These are phyloP conservation scores for Spilarctia lutea DNA, from an alignment of 2,888 invertebrate genomes.

Conservation along the genomic window DNA sequence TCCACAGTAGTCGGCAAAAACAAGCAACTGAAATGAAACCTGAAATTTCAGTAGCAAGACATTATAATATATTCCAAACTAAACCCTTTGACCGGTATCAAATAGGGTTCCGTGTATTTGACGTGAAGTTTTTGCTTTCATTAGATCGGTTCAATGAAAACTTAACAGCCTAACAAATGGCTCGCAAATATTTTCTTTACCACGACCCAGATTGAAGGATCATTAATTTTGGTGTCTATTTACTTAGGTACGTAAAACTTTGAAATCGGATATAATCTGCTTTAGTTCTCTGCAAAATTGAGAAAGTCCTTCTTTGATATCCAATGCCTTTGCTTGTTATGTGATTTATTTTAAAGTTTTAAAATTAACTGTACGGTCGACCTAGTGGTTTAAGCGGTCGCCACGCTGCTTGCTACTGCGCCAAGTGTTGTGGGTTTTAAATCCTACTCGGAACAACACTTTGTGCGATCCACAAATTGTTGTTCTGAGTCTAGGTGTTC, in stretches of 20 bases:
- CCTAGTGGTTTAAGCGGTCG: no score
- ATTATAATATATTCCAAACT: not conserved
- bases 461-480: no score
- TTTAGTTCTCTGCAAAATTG: not conserved
- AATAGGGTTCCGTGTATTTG: conserved; percentile 32
- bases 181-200: conserved; percentile 16
- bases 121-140: conserved; percentile 40
- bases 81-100: conserved; percentile 30
- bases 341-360: not conserved
- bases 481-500: no score
- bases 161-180: conserved; percentile 21
- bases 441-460: no score
- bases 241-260: not conserved
- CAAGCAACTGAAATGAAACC: not conserved
- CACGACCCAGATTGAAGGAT: not conserved
- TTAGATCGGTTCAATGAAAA: conserved; percentile 28
- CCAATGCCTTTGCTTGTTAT: not conserved
- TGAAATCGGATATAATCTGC: not conserved
- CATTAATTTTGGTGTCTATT: conserved; percentile 4
- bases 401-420: no score
- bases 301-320: not conserved
- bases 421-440: no score
- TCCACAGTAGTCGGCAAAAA: no score
- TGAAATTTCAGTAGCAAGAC: not conserved
- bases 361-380: no score